These are phyloP conservation scores for Alouatta palliata DNA, from an alignment of 2,113 vertebrate species.

Conservation along the genomic window DNA sequence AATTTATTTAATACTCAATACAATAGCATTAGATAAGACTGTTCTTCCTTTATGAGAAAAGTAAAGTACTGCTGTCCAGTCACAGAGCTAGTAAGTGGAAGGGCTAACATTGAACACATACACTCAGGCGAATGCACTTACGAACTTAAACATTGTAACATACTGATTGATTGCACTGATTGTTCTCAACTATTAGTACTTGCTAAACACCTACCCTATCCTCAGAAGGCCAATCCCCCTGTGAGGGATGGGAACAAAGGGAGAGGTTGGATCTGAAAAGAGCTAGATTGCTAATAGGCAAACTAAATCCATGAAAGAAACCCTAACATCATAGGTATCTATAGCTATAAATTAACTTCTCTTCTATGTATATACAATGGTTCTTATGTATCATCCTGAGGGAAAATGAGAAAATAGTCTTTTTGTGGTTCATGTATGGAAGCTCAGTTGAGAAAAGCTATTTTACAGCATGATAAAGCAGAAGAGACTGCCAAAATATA, in stretches of 20 bases:
- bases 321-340: not conserved
- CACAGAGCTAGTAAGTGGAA: not conserved
- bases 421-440: not conserved
- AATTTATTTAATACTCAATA: not conserved
- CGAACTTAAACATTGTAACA: not conserved
- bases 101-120: not conserved
- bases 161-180: not conserved
- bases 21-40: not conserved
- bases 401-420: slow-evolving; percentile 1
- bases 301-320: slow-evolving; percentile 2
- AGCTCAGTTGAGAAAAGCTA: not conserved
- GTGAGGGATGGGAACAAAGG: not conserved
- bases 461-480: not conserved
- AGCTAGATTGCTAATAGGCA: slow-evolving; percentile 37
- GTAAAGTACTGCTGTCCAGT: not conserved
- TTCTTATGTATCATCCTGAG: not conserved
- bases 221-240: not conserved
- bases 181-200: not conserved
- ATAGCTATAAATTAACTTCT: not conserved
- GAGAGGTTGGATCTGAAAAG: not conserved
- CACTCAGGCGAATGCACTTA: not conserved
- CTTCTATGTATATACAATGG: not conserved
- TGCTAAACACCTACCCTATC: not conserved
- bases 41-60: slow-evolving; percentile 7
- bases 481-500: not conserved